These are phyloP conservation scores for Saguinus imperator DNA, from an alignment of 2,113 vertebrate genomes.

Conservation along the genomic window DNA sequence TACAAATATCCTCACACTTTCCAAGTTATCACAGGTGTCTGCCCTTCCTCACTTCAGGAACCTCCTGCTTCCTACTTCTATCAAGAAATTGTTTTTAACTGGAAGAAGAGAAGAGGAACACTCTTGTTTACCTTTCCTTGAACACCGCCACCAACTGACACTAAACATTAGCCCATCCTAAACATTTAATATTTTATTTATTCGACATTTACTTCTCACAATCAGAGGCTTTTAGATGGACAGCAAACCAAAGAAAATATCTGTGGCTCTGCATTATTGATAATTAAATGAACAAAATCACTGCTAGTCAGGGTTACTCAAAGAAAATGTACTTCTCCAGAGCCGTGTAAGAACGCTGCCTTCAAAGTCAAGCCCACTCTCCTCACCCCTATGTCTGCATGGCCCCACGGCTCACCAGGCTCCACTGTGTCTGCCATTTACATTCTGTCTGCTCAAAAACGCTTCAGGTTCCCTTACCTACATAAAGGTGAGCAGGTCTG, in stretches of 20 bases:
- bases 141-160: neutral
- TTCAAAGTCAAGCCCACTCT: neutral
- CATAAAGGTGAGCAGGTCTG: neutral
- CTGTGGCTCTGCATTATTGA: neutral
- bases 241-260: slow-evolving; percentile 15
- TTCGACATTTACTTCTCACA: neutral
- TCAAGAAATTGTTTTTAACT: neutral
- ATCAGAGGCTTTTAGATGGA: neutral
- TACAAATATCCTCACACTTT: neutral
- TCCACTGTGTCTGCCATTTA: neutral
- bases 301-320: neutral
- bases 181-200: neutral
- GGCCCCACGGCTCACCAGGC: neutral
- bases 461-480: neutral
- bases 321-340: neutral
- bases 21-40: neutral
- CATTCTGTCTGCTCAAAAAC: neutral
- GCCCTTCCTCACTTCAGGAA: neutral
- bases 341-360: neutral
- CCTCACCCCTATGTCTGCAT: too few relatives aligned
- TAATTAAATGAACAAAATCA: neutral
- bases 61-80: neutral
- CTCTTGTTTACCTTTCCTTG: neutral
- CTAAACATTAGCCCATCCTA: neutral
- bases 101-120: neutral